Percentiles rank a stretch among this genome's conserved stretches.
Evolutionary conservation across 2,797 vertebrate genomes (phyloP).

Genomic region (Sebastiscus tertius): DNA sequence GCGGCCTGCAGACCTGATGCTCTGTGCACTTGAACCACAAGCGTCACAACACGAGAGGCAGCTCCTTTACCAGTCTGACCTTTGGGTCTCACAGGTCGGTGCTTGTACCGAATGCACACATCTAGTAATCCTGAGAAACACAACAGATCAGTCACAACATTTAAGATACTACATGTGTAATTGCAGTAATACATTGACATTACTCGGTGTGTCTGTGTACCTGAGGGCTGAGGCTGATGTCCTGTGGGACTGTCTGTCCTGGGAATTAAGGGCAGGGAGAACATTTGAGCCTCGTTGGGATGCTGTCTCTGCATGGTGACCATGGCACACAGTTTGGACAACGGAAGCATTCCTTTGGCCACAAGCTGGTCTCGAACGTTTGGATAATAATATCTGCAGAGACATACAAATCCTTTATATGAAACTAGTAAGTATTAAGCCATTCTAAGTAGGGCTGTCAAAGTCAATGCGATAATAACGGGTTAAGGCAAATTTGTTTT

Average conservation of each 20-base stretch:
- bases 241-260: slow-evolving; percentile 72
- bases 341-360: slow-evolving; percentile 88
- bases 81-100: slow-evolving; percentile 69
- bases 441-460: not conserved
- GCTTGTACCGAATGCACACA: slow-evolving; percentile 89
- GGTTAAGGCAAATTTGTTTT: too few relatives aligned
- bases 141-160: not conserved
- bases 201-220: slow-evolving; percentile 68
- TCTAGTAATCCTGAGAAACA: slow-evolving; percentile 87
- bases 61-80: slow-evolving; percentile 61
- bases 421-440: not conserved
- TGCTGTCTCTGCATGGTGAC: slow-evolving; percentile 90
- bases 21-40: slow-evolving; percentile 89
- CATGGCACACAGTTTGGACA: slow-evolving; percentile 94
- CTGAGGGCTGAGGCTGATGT: slow-evolving; percentile 81
- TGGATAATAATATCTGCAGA: slow-evolving; percentile 95
- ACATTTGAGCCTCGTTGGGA: slow-evolving; percentile 86
- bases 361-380: slow-evolving; percentile 96
- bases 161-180: not conserved
- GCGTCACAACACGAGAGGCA: slow-evolving; percentile 80
- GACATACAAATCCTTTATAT: not conserved
- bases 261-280: slow-evolving; percentile 89
- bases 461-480: too few relatives aligned
- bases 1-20: slow-evolving; percentile 93
- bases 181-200: not conserved